Evolutionary conservation across 2,797 vertebrate species (phyloP).

Genomic region (Cheirogaleus major): DNA sequence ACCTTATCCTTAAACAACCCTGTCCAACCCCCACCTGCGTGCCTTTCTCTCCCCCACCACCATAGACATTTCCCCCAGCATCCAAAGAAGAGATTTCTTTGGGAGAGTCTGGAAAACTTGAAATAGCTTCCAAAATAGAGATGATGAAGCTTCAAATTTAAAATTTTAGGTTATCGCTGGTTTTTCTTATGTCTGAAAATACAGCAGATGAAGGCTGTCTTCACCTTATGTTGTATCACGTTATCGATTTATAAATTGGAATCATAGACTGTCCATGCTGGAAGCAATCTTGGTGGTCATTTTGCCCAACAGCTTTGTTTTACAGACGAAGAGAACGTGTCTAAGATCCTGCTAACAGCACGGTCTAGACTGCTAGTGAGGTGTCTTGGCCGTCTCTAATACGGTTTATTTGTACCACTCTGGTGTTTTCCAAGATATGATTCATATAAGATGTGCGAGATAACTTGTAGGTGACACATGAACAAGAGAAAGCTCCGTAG

Average conservation of each 20-base stretch:
- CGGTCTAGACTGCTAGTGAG: neutral
- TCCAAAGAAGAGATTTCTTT: neutral
- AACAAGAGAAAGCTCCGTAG: rapidly evolving
- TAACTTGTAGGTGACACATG: rapidly evolving
- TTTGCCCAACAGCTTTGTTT: neutral
- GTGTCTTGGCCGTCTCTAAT: neutral
- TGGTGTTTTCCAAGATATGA: neutral
- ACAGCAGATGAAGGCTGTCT: neutral
- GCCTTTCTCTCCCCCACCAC: neutral
- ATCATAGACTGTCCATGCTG: too few species aligned
- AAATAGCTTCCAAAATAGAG: neutral
- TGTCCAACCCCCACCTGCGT: neutral
- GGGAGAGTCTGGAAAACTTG: neutral
- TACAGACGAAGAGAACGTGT: rapidly evolving
- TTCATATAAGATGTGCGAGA: too few species aligned
- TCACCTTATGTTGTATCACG: neutral
- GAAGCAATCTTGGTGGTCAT: neutral
- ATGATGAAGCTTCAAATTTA: neutral
- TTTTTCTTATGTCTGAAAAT: neutral
- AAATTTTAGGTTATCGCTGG: neutral
- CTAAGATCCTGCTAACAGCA: neutral
- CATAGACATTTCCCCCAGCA: neutral
- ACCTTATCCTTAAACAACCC: neutral
- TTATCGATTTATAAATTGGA: neutral
- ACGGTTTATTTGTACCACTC: neutral